phyloP scores from a whole-genome alignment of 64 coral and sea anemone genomes.

The Trachythela sp. region DNA sequence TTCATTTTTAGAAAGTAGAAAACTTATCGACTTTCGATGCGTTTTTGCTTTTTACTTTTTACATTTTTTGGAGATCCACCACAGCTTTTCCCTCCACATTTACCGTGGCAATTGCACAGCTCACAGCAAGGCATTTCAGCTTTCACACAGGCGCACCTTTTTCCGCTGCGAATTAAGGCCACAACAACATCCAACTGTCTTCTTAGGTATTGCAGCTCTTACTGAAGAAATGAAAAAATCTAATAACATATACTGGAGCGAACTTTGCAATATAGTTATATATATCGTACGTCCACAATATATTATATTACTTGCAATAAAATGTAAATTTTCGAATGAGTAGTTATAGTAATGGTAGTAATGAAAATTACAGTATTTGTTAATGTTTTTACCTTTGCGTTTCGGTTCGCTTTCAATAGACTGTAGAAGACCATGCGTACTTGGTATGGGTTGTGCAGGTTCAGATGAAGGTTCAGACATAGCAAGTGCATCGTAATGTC shows the following conservation, averaged over 20 bases:
- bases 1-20: background rate
- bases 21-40: background rate
- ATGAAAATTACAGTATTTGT: too few species aligned
- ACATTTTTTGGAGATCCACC: background rate
- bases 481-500: conserved; percentile 51
- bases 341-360: too few species aligned
- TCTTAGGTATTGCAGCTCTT: too few species aligned
- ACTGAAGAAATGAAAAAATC: too few species aligned
- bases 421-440: too few species aligned
- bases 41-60: background rate
- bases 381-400: too few species aligned
- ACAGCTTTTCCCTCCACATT: background rate
- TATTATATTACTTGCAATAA: too few species aligned
- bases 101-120: background rate
- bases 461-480: background rate
- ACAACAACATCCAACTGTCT: background rate
- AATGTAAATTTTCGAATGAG: too few species aligned
- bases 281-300: too few species aligned
- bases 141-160: background rate
- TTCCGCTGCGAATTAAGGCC: background rate
- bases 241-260: too few species aligned
- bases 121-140: background rate
- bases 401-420: too few species aligned
- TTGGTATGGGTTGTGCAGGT: background rate
- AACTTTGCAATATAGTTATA: too few species aligned